Evolutionary conservation across 2,113 vertebrate genomes (phyloP), one percentile per base, ranked within the genome.

Genomic region (Orycteropus afer): DNA sequence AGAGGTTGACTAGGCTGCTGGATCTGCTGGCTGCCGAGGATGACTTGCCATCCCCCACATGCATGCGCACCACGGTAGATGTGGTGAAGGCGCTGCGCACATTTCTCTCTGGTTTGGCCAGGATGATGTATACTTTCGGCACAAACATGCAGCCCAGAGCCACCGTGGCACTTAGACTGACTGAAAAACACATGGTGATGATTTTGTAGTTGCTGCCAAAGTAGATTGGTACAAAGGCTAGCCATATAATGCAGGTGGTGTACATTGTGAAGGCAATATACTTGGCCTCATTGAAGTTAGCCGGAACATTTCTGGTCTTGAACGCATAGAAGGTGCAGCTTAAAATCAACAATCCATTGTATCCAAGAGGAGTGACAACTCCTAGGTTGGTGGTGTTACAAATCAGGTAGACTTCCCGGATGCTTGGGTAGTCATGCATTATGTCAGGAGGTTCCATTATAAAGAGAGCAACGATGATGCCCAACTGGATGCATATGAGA

Each of bases 141-240:
- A 99, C 99, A 93, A 99, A 99, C 99, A 99, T 99, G 83, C 99
- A 99, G 96, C 99, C 99, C 0, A 99, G 98, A 0, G 99, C 99
- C 98, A 99, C 99, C 0, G 99, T 99, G 98, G 99, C 99, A 23
- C 99, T 99, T 97, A 99, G 98, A 96, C 99, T 99, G 82, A 99
- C 99, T 0, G 99, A 99, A 98, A 99, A 99, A 97, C 99, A 99
- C 99, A 99, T 99, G 91, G 99, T 99, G 98, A 99, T 99, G 96
- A 99, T 99, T 98, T 99, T 99, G 98, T 99, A 99, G 98, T 99
- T 99, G 98, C 99, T 99, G 96, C 99, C 99, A 86, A 99, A 99
- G 99, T 99, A 99, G 98, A 99, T 99, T 91, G 99, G 99, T 90
- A 99, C 99, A 34, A 99, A 99, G 83, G 99, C 99, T 98, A 99